Percentiles rank a stretch among this genome's conserved stretches.
phyloP scores from a whole-genome alignment of 2,797 vertebrate genomes.

The Hydrophis major region DNA sequence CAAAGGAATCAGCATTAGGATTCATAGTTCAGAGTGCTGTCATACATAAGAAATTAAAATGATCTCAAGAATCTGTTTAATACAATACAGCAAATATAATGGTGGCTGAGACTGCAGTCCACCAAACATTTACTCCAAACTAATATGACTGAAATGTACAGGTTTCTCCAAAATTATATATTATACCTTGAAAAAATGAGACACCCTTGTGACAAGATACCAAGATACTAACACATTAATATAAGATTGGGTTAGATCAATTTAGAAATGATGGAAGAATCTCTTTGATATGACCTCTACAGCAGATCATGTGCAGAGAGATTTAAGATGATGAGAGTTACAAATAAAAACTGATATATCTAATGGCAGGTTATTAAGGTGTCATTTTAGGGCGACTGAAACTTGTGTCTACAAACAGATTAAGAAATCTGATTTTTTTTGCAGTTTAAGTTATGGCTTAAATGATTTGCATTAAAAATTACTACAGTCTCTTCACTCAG shows the following conservation, averaged over 20 bases:
- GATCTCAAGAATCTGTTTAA: slow-evolving; percentile 81
- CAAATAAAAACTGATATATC: slow-evolving; percentile 52
- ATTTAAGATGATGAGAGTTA: slow-evolving; percentile 63
- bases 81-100: slow-evolving; percentile 79
- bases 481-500: background rate
- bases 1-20: slow-evolving; percentile 81
- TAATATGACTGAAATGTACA: background rate
- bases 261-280: slow-evolving; percentile 75
- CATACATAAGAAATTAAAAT: slow-evolving; percentile 85
- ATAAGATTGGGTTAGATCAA: slow-evolving; percentile 74
- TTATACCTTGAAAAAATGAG: slow-evolving; percentile 66
- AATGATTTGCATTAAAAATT: slow-evolving; percentile 28
- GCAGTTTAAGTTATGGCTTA: slow-evolving; percentile 26
- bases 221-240: slow-evolving; percentile 73
- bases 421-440: slow-evolving; percentile 44
- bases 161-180: background rate
- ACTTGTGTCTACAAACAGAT: slow-evolving; percentile 34
- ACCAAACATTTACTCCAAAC: slow-evolving; percentile 8
- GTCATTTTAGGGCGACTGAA: slow-evolving; percentile 34
- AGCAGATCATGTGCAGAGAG: slow-evolving; percentile 64
- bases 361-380: slow-evolving; percentile 38
- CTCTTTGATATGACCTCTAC: slow-evolving; percentile 81
- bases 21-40: slow-evolving; percentile 74
- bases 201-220: slow-evolving; percentile 42
- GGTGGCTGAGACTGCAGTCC: slow-evolving; percentile 38